phyloP scores from a whole-genome alignment of 2,888 invertebrate species.

The Neuroscelio doddi region DNA sequence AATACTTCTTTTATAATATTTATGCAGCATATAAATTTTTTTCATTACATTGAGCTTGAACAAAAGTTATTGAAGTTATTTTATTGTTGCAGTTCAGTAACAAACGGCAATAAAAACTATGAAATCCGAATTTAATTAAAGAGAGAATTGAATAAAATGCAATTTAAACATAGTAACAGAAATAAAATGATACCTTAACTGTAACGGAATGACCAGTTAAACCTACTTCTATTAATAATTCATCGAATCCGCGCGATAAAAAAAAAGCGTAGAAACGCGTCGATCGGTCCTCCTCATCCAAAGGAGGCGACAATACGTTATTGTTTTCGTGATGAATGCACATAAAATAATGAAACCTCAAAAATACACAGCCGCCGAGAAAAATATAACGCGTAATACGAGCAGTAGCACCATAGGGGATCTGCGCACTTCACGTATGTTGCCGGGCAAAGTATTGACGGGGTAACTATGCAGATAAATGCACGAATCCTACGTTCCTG shows the following conservation, averaged over 20 bases:
- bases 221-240: conserved; percentile 33
- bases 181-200: neutral
- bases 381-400: conserved; percentile 64
- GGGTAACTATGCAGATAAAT: neutral
- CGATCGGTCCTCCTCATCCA: conserved; percentile 54
- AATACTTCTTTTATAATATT: too few species aligned
- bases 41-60: too few species aligned
- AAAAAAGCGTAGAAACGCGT: conserved; percentile 25
- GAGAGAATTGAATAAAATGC: too few species aligned
- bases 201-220: neutral
- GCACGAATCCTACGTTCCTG: neutral
- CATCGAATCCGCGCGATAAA: conserved; percentile 35
- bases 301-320: conserved; percentile 50
- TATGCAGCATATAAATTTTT: too few species aligned
- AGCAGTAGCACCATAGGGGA: conserved; percentile 64
- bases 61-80: too few species aligned
- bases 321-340: conserved; percentile 65
- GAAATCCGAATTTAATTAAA: too few species aligned
- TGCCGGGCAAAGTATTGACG: conserved; percentile 54
- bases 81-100: too few species aligned
- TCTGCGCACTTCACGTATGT: conserved; percentile 50
- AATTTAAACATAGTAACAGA: too few species aligned
- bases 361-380: conserved; percentile 54
- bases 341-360: conserved; percentile 67
- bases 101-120: too few species aligned